Evolutionary conservation across 2,888 invertebrate species (phyloP).

Genomic region (Hypena proboscidalis): DNA sequence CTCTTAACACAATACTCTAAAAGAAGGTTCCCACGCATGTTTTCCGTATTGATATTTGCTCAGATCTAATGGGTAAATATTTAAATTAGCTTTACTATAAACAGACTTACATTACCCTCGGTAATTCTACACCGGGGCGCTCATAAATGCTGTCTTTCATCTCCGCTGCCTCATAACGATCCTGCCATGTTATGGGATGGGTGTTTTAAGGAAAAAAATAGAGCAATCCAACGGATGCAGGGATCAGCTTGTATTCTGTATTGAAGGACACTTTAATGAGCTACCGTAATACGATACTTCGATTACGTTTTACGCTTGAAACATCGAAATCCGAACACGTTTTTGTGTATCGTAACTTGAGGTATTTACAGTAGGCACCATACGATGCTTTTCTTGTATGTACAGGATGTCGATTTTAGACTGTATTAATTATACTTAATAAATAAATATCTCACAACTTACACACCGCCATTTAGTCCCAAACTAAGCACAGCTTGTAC

Average conservation of each 20-base stretch:
- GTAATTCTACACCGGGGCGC: conserved; percentile 71
- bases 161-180: conserved; percentile 67
- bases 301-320: conserved; percentile 33
- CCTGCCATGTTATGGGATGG: conserved; percentile 44
- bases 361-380: conserved; percentile 22
- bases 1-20: conserved; percentile 29
- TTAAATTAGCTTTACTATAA: conserved; percentile 66
- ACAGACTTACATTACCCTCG: conserved; percentile 57
- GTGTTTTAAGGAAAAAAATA: conserved; percentile 50
- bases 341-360: conserved; percentile 39
- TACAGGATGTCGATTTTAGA: conserved; percentile 1
- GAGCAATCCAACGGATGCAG: conserved; percentile 58
- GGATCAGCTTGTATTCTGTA: conserved; percentile 55
- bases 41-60: conserved; percentile 47
- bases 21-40: conserved; percentile 51
- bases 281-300: conserved; percentile 70
- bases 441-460: too few relatives aligned
- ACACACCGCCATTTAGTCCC: too few relatives aligned
- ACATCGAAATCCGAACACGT: conserved; percentile 28
- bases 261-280: conserved; percentile 63
- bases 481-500: too few relatives aligned
- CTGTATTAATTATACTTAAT: too few relatives aligned
- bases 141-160: conserved; percentile 78
- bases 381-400: not conserved
- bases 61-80: conserved; percentile 61